A percentile compares a stretch with the other conserved stretches of the same genome.
Conservation (phyloP, 2,888 invertebrate genomes). For the Perdita meconis region DNA sequence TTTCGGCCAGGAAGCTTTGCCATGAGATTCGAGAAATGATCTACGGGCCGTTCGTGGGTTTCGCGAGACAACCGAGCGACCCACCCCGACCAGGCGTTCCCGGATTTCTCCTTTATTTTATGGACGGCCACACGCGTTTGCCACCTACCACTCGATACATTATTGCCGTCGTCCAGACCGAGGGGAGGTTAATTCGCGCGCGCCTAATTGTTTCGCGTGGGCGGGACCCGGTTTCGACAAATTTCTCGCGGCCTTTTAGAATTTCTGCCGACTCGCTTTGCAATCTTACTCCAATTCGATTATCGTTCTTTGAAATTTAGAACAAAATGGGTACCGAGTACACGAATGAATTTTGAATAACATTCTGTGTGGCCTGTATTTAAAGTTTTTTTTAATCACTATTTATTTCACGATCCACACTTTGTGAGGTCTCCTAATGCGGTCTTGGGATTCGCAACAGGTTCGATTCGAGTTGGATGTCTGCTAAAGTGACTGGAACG, state of each 20-base stretch:
- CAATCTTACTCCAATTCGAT: too few relatives aligned
- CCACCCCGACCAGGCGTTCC: constrained; percentile 9
- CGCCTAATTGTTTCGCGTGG: constrained; percentile 48
- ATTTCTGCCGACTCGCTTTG: background rate
- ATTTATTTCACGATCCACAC: constrained; percentile 6
- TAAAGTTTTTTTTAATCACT: too few relatives aligned
- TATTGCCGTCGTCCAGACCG: constrained; percentile 10
- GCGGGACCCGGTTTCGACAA: constrained; percentile 41
- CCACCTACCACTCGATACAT: constrained; percentile 40
- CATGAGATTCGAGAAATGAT: constrained; percentile 62
- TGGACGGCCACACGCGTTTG: constrained; percentile 48
- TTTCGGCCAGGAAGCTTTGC: constrained; percentile 42
- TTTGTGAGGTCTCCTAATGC: background rate
- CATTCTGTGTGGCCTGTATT: too few relatives aligned
- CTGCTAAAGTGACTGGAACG: background rate
- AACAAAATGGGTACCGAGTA: too few relatives aligned
- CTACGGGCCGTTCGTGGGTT: constrained; percentile 42
- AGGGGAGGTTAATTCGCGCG: constrained; percentile 41
- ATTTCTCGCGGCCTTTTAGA: background rate
- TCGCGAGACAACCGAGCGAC: constrained; percentile 45
- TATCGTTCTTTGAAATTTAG: background rate
- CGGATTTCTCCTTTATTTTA: constrained; percentile 49
- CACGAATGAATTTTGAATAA: too few relatives aligned
- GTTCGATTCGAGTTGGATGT: background rate
- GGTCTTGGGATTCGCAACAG: background rate